Base-by-base conservation (phyloP, 2,113 vertebrate species). In the Taxidea taxus region DNA sequence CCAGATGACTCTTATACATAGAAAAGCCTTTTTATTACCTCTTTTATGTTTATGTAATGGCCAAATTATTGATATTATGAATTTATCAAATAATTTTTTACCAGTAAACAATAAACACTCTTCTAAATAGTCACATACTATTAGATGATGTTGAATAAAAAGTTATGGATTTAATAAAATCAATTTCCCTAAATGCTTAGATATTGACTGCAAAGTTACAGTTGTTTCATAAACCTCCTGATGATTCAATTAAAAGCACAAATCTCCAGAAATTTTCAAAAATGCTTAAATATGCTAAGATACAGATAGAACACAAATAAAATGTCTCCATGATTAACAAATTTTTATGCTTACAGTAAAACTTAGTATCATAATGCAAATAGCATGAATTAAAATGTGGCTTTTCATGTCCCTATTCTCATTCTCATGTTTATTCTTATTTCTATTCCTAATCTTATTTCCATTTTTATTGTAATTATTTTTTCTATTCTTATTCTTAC, bases 211-310 rank as follows among this genome's bases (percentile, higher is more conserved):
- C 7, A 87, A 85, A 75, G 44, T 93, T 90, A 84, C 78, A 64
- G 1, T 83, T 94, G 49, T 58, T 84, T 82, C 27, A 29, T 90
- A 74, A 95, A 94, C 29, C n/a, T 90, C 89, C 20, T 64, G 37
- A 82, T 88, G 39, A 87, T 60, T 95, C 86, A 70, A 84, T 90
- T 94, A 62, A 96, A 94, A 95, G 68, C 16, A 77, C 44, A 82
- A 29, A 16, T 92, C 37, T 92, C 14, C 7, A 54, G 31, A 88
- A 85, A 54, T 42, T 92, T 81, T 6, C 0, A 47, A 89, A 94
- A 93, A 95, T 85, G 56, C 12, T 84, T 90, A 80, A 78, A 39
- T 3, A 34, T 66, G n/a, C 18, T 77, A 60, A 6, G 16, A 49
- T 47, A 14, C 23, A 75, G 82, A 39, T 23, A 77, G 23, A 87